Evolutionary conservation across 2,797 vertebrate species (phyloP), one percentile per base, ranked within the genome.

Genomic region (Anguilla pacifica): DNA sequence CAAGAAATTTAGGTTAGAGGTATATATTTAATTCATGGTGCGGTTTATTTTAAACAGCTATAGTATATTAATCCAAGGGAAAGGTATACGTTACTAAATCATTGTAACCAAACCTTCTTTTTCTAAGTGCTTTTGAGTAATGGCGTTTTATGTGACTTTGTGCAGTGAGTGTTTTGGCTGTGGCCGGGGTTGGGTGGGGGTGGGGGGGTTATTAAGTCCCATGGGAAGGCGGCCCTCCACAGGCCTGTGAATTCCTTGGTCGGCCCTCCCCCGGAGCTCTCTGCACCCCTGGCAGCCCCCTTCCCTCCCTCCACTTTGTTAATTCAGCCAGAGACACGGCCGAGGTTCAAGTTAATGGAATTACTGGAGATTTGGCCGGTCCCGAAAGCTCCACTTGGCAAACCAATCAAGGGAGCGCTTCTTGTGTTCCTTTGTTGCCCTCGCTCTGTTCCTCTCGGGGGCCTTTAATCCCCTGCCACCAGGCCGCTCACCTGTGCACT

Each of bases 261-360:
- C 17, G n/a, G 15, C 82, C 84, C 87, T 82, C 72, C 46, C 46
- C 83, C 81, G 89, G 89, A 86, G 87, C 70, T 85, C 89, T 89
- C 87, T 87, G 6, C 39, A 88, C 87, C 85, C 89, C 90, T 91
- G 89, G 86, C 90, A 88, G 84, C 35, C 86, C 64, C 87, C 31
- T 59, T 85, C 83, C 82, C 82, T 88, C 87, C 86, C 88, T 89
- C 88, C 88, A 88, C 72, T 89, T 86, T 90, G 88, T 89, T 91
- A 81, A 90, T 90, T 91, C 87, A 89, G 87, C 87, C 74, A 86
- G 87, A 90, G 90, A 89, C 88, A 89, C 86, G 84, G 72, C 88
- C 84, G 85, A 87, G 90, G 88, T 92, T 91, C 86, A 90, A 91
- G 85, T 91, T 90, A 90, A 93, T 92, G 87, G 90, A 91, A 90